Base-by-base conservation (phyloP, 2,113 vertebrate species). In the Periophthalmus modestus region DNA sequence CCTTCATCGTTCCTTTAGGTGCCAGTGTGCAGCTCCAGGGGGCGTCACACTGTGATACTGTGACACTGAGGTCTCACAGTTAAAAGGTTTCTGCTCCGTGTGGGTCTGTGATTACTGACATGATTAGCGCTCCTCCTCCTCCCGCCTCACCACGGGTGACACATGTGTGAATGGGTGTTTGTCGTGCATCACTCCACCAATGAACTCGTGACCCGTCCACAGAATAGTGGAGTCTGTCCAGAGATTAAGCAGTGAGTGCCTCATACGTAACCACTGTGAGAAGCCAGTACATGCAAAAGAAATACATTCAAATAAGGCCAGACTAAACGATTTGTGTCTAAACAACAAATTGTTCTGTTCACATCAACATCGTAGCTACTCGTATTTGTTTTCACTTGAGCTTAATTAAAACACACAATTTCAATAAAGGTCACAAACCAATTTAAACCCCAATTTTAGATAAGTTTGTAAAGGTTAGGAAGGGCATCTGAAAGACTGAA, bases 51-150 rank as follows among this genome's bases (percentile, higher is more conserved):
- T 43, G 19, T 36, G 33, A 36, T 33, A 39, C 61, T 9, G 19
- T 63, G 33, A 19, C 61, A 39, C 61, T 9, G 59, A 59, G 58
- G 59, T 15, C 59, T 65, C 62, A 39, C 62, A 65, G 62, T 39
- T 65, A 65, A 65, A 65, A 65, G 62, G 62, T 65, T n/a, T 19
- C 62, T 19, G 18, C 33, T 65, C 62, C 1, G 33, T 65, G 34
- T 65, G 62, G 34, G 33, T 43, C 62, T n/a, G 18, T 65, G 62
- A 65, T 65, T 43, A 65, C 62, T 43, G 62, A 34, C n/a, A 34
- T 65, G 62, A 65, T 65, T 43, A 65, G 34, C 13, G 62, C 62
- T 34, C 24, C 59, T 34, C 15, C 28, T 33, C 28, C 28, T 33
- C 28, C 59, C 61, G n/a, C 34, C 62, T n/a, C 33, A 39, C 34